Conservation (phyloP, 2,113 vertebrate genomes). For the Gambusia holbrooki region DNA sequence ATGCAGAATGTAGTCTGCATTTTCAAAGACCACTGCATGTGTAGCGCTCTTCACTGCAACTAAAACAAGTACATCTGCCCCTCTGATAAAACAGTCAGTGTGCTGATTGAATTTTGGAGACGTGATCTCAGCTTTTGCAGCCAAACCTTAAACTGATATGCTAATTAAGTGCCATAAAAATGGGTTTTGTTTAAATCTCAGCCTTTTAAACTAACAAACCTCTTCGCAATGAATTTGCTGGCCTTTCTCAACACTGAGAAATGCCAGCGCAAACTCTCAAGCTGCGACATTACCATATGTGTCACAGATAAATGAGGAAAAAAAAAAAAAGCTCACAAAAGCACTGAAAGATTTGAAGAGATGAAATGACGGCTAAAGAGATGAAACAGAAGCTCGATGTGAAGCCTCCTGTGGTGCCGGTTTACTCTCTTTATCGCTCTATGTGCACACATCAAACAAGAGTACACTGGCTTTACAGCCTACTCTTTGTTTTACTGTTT, state of each 20-base stretch:
- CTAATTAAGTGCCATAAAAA: background rate
- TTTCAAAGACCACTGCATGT: background rate
- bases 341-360: background rate
- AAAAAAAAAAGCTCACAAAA: background rate
- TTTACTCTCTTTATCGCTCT: slow-evolving; percentile 4
- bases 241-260: background rate
- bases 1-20: no score
- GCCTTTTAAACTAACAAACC: background rate
- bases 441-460: slow-evolving; percentile 14
- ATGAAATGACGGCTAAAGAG: background rate
- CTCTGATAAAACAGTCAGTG: background rate
- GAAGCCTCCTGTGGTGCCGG: background rate
- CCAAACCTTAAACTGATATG: background rate
- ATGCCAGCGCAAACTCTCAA: background rate
- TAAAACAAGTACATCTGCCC: background rate
- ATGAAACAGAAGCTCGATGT: slow-evolving; percentile 6
- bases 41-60: background rate
- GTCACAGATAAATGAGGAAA: background rate
- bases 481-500: slow-evolving; percentile 7
- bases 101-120: background rate
- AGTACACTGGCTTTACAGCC: slow-evolving; percentile 1
- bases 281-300: background rate
- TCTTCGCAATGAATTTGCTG: background rate
- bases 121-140: background rate
- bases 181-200: background rate